A percentile compares a stretch with the other conserved stretches of the same genome.
These are phyloP conservation scores for Plebejus anna DNA, from an alignment of 2,888 invertebrate species.

Conservation along the genomic window DNA sequence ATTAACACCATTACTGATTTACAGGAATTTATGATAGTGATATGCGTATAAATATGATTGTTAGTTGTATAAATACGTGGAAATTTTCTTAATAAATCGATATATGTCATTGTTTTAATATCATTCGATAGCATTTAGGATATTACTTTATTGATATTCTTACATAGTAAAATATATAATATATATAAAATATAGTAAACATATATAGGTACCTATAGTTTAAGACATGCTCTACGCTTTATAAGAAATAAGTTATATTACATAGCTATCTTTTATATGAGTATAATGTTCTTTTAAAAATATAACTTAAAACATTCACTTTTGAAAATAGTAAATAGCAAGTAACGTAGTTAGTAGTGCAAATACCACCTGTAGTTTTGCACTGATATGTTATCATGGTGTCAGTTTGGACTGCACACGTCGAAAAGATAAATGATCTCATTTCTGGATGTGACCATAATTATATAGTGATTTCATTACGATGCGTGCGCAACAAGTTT, in stretches of 20 bases:
- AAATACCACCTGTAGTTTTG: slow-evolving; percentile 5
- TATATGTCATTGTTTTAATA: too few species aligned
- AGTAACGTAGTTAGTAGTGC: neutral
- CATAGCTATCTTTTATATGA: too few species aligned
- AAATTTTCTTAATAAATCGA: neutral
- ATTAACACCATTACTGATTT: neutral
- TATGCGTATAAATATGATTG: too few species aligned
- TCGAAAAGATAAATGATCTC: neutral
- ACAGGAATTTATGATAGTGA: neutral
- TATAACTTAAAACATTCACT: neutral
- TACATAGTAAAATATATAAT: neutral
- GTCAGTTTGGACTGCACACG: neutral
- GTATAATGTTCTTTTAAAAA: too few species aligned
- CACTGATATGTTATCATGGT: neutral
- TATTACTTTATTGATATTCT: neutral
- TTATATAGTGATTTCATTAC: slow-evolving; percentile 55
- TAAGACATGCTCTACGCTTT: neutral
- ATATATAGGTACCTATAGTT: too few species aligned
- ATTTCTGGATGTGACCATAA: slow-evolving; percentile 42
- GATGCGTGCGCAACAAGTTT: slow-evolving; percentile 72
- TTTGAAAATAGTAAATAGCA: neutral
- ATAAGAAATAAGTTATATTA: neutral
- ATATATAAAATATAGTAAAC: too few species aligned
- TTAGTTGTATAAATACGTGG: too few species aligned
- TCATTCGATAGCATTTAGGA: neutral